Conservation (phyloP, 2,113 vertebrate genomes). For the Ardeotis arabs region DNA sequence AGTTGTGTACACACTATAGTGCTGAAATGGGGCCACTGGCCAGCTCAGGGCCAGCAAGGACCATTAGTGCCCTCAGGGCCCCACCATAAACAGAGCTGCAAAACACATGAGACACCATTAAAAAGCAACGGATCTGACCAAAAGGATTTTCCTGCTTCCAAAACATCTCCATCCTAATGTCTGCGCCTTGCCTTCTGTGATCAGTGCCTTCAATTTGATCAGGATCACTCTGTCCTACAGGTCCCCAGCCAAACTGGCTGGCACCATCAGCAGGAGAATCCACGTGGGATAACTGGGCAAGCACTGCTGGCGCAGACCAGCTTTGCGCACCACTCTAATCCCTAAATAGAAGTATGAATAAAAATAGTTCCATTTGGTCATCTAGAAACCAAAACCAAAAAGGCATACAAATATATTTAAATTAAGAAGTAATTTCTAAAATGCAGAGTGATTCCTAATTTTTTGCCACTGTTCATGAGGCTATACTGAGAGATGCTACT, state of each 20-base stretch:
- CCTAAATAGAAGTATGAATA: not conserved
- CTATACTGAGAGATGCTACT: not conserved
- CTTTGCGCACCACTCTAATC: not conserved
- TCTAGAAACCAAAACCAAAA: not conserved
- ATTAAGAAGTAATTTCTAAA: not conserved
- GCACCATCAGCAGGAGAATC: not conserved
- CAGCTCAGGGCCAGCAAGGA: not conserved
- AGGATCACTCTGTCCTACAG: not conserved
- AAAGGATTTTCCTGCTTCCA: not conserved
- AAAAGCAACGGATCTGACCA: not conserved
- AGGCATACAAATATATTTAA: not conserved
- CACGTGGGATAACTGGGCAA: not conserved
- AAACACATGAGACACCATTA: not conserved
- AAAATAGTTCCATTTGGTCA: not conserved
- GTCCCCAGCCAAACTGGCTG: not conserved
- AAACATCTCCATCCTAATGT: not conserved
- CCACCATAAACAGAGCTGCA: not conserved
- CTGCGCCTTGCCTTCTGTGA: not conserved
- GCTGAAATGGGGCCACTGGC: not conserved
- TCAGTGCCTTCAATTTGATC: not conserved
- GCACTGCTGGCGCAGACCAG: not conserved
- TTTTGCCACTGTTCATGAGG: not conserved
- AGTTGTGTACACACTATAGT: rapidly evolving
- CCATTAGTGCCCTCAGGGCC: not conserved
- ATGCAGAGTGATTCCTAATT: not conserved